Percentiles rank a stretch among this genome's conserved stretches.
Conservation (phyloP, 2,797 vertebrate species). For the Peromyscus attwateri region DNA sequence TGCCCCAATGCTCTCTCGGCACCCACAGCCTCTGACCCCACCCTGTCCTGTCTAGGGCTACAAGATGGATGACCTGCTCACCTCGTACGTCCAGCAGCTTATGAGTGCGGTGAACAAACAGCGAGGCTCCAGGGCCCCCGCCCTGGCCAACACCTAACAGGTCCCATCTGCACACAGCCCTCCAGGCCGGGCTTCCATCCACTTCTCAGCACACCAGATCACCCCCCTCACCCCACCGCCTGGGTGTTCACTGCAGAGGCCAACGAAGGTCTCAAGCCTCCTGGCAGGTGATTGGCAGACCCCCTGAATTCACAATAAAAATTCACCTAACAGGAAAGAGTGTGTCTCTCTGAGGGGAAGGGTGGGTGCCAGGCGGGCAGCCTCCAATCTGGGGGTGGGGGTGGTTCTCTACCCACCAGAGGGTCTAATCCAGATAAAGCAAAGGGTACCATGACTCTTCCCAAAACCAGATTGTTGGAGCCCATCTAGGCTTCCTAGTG, state of each 20-base stretch:
- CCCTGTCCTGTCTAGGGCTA: conserved; percentile 91
- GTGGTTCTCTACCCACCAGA: not conserved
- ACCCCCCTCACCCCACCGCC: not conserved
- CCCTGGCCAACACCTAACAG: conserved; percentile 45
- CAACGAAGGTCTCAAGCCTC: not conserved
- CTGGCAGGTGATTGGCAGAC: rapidly evolving
- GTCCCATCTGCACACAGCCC: not conserved
- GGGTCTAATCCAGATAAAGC: not conserved
- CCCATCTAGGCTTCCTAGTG: too few relatives aligned
- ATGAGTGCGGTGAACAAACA: conserved; percentile 88
- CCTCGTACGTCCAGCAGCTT: conserved; percentile 94
- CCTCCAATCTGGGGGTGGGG: not conserved
- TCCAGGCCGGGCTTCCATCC: too few relatives aligned
- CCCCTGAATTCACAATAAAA: conserved; percentile 54
- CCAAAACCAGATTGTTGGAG: not conserved
- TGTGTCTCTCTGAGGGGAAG: not conserved
- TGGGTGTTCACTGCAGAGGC: not conserved
- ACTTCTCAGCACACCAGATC: not conserved
- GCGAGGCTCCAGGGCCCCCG: conserved; percentile 83
- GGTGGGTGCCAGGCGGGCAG: rapidly evolving
- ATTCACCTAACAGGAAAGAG: not conserved
- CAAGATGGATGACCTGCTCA: conserved; percentile 98
- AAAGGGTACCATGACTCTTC: not conserved
- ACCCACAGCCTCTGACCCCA: not conserved
- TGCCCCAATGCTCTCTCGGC: not conserved